These are phyloP conservation scores for Chlamydotis undulata DNA, from an alignment of 2,113 vertebrate genomes.

Conservation along the genomic window DNA sequence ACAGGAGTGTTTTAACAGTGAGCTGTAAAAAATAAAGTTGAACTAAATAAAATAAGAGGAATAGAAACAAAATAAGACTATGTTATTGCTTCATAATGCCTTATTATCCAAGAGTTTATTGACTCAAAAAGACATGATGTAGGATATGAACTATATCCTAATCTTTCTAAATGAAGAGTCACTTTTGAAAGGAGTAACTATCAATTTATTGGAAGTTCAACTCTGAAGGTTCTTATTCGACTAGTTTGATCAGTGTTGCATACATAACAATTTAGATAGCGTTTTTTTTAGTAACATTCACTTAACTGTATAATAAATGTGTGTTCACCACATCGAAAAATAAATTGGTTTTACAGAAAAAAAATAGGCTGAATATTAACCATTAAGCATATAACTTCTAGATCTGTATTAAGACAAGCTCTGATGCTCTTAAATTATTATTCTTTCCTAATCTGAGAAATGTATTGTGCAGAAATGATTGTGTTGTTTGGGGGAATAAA, in stretches of 20 bases:
- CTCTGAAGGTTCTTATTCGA: not conserved
- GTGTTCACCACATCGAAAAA: not conserved
- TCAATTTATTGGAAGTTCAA: not conserved
- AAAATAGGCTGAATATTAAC: not conserved
- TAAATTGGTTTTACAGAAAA: not conserved
- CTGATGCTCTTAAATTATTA: not conserved
- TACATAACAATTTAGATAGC: not conserved
- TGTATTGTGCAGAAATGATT: not conserved
- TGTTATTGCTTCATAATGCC: not conserved
- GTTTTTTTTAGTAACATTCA: not conserved
- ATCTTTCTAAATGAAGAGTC: not conserved
- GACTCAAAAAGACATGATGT: not conserved
- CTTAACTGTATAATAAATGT: not conserved
- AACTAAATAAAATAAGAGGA: not conserved
- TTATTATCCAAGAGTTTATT: not conserved
- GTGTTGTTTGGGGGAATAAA: not conserved
- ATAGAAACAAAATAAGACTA: not conserved
- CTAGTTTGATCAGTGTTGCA: not conserved
- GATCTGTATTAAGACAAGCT: not conserved
- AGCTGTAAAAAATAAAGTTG: not conserved
- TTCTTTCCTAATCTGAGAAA: not conserved
- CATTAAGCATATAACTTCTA: not conserved
- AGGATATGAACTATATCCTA: not conserved
- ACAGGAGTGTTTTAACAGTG: not conserved
- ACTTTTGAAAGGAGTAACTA: not conserved